phyloP scores from a whole-genome alignment of 35 echinoderm and acorn worm species.

The Holothuria glaberrima region DNA sequence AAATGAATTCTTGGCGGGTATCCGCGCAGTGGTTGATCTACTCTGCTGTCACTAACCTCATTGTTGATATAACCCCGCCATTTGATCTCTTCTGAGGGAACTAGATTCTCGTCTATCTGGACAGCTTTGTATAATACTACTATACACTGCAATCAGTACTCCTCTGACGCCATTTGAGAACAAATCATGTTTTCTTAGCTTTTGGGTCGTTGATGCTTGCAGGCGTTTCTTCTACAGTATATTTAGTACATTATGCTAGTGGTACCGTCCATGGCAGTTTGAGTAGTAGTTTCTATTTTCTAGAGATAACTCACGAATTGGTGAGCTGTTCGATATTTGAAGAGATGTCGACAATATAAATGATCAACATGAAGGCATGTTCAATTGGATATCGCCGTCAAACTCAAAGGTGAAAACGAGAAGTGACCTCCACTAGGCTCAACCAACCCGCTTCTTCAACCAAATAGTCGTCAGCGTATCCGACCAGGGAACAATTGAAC shows the following conservation, averaged over 20 bases:
- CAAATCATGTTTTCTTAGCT: slow-evolving; percentile 61
- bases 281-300: background rate
- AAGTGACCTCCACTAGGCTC: too few relatives aligned
- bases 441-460: too few relatives aligned
- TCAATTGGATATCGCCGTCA: too few relatives aligned
- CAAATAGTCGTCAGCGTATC: too few relatives aligned
- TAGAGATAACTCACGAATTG: background rate
- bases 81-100: slow-evolving; percentile 46
- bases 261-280: background rate
- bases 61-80: slow-evolving; percentile 61
- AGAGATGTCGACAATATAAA: background rate
- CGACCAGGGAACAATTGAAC: too few relatives aligned
- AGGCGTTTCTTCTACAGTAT: slow-evolving; percentile 22
- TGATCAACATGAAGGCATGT: too few relatives aligned
- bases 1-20: slow-evolving; percentile 11
- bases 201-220: slow-evolving; percentile 33
- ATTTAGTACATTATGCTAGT: background rate
- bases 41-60: slow-evolving; percentile 47
- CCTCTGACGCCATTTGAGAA: slow-evolving; percentile 51
- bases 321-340: background rate
- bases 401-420: too few relatives aligned
- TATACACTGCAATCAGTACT: background rate
- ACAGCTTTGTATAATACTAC: slow-evolving; percentile 7
- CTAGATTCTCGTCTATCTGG: slow-evolving; percentile 24
- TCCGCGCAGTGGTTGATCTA: slow-evolving; percentile 17